phyloP scores from a whole-genome alignment of 2,888 invertebrate genomes.

The Drosophila melanosoma region DNA sequence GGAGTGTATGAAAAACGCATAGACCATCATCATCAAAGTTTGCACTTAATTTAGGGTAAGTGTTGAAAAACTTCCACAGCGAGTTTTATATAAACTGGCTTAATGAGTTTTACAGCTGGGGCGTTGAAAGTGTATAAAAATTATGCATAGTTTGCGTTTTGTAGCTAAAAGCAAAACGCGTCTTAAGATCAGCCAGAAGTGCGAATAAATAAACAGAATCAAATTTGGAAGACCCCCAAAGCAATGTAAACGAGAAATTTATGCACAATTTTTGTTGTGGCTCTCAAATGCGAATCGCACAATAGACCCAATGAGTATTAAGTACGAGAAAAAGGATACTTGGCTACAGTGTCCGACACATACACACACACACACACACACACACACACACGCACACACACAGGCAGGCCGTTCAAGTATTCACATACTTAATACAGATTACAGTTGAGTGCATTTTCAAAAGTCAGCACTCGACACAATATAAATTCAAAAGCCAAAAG shows the following conservation, averaged over 20 bases:
- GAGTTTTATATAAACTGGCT: slow-evolving; percentile 75
- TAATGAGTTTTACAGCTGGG: slow-evolving; percentile 67
- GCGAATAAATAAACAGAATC: not conserved
- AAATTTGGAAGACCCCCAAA: slow-evolving; percentile 8
- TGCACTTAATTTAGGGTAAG: slow-evolving; percentile 77
- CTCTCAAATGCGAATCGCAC: slow-evolving; percentile 18
- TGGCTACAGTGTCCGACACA: slow-evolving; percentile 1
- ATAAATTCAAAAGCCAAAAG: slow-evolving; percentile 69
- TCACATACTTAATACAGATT: slow-evolving; percentile 70
- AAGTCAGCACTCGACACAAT: slow-evolving; percentile 76
- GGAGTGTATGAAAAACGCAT: slow-evolving; percentile 49
- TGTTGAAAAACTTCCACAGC: slow-evolving; percentile 60
- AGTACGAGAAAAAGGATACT: slow-evolving; percentile 14
- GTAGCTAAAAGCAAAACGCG: slow-evolving; percentile 29
- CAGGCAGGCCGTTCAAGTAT: slow-evolving; percentile 4
- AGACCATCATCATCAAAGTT: slow-evolving; percentile 65
- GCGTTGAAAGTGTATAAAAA: slow-evolving; percentile 53
- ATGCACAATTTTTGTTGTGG: slow-evolving; percentile 22
- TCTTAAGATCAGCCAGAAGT: slow-evolving; percentile 20
- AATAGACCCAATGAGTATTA: slow-evolving; percentile 23
- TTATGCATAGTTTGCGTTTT: slow-evolving; percentile 57
- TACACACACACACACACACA: slow-evolving; percentile 3
- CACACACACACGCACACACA: not conserved
- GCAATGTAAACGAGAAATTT: slow-evolving; percentile 45
- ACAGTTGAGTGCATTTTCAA: slow-evolving; percentile 78